These are phyloP conservation scores for Enteromius afrohamiltoni DNA, from an alignment of 2,797 vertebrate species.

Conservation along the genomic window DNA sequence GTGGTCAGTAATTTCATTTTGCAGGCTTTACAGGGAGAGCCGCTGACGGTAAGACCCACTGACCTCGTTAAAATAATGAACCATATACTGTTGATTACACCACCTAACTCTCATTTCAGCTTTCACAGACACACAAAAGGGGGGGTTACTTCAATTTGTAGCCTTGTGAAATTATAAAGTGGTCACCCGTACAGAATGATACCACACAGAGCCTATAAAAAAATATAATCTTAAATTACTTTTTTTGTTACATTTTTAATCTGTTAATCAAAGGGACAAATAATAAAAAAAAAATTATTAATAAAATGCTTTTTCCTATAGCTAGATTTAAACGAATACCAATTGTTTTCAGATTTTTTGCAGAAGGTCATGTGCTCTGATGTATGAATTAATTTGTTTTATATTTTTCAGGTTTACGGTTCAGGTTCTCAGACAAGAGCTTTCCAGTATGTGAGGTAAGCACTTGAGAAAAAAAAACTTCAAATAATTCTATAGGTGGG, in stretches of 20 bases:
- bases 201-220: background rate
- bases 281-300: too few species aligned
- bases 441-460: conserved; percentile 98
- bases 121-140: background rate
- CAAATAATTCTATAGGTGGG: background rate
- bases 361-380: too few species aligned
- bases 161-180: background rate
- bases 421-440: conserved; percentile 95
- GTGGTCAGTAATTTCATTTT: conserved; percentile 99
- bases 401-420: conserved; percentile 87
- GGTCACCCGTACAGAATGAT: background rate
- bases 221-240: background rate
- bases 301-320: too few species aligned
- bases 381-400: background rate
- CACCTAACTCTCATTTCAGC: background rate
- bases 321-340: too few species aligned
- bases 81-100: background rate
- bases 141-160: background rate
- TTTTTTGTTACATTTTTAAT: too few species aligned
- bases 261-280: too few species aligned
- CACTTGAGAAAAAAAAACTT: background rate
- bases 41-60: conserved; percentile 78
- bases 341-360: too few species aligned
- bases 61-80: conserved; percentile 22
- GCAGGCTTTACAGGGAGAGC: conserved; percentile 95